These are phyloP conservation scores for Caiman crocodilus DNA, from an alignment of 2,797 vertebrate genomes.

Conservation along the genomic window DNA sequence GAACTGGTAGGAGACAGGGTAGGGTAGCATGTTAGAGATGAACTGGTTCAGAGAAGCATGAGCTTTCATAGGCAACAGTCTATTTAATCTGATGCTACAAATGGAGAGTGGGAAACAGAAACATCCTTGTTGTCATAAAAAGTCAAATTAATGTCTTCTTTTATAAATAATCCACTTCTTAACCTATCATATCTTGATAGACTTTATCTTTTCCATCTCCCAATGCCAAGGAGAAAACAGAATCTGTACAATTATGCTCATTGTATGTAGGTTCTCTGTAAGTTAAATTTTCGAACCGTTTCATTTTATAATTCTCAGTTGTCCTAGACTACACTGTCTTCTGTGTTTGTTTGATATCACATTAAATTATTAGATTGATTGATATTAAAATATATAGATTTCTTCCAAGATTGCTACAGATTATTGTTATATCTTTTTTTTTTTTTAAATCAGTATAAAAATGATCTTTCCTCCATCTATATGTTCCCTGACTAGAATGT, in stretches of 20 bases:
- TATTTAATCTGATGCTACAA: too few species aligned
- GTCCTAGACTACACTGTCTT: too few species aligned
- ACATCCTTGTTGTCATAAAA: background rate
- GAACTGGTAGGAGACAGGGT: background rate
- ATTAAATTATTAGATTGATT: too few species aligned
- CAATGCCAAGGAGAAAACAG: background rate
- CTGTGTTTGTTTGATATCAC: too few species aligned
- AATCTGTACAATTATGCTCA: background rate
- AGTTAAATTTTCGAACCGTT: background rate
- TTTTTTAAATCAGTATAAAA: background rate
- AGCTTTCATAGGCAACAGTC: too few species aligned
- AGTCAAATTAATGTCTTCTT: background rate
- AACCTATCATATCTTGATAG: background rate
- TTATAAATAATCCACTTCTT: background rate
- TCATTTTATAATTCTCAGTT: background rate
- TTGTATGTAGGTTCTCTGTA: background rate
- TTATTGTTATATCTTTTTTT: background rate
- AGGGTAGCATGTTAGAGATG: too few species aligned
- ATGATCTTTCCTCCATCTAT: background rate
- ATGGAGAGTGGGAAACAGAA: background rate
- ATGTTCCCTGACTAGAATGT: background rate
- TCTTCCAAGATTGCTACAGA: background rate
- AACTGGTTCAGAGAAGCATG: too few species aligned
- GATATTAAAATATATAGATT: background rate
- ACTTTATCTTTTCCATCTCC: background rate